phyloP scores from a whole-genome alignment of 1,140 invertebrate species.

The Proales similis region DNA sequence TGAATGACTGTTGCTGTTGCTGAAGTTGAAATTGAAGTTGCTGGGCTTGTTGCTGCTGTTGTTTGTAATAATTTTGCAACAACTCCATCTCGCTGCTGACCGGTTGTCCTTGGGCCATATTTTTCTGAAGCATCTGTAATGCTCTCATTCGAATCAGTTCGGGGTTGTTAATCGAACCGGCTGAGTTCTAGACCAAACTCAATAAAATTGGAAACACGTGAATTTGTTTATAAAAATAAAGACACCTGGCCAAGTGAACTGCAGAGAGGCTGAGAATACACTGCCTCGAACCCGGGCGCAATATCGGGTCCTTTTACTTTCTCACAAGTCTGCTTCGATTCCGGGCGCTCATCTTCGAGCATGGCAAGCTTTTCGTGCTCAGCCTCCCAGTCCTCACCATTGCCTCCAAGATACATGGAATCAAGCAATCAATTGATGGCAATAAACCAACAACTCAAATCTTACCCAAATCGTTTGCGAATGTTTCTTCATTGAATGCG shows the following conservation, averaged over 20 bases:
- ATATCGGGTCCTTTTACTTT: too few relatives aligned
- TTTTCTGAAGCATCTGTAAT: constrained; percentile 12
- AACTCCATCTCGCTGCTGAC: constrained; percentile 28
- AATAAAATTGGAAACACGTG: neutral
- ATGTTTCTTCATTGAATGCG: constrained; percentile 35
- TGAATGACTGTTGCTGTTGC: constrained; percentile 19
- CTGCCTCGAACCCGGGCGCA: too few relatives aligned
- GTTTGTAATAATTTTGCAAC: constrained; percentile 1
- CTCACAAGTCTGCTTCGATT: neutral
- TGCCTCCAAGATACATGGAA: too few relatives aligned
- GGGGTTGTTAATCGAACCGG: neutral
- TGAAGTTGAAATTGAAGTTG: constrained; percentile 25
- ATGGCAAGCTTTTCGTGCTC: constrained; percentile 19
- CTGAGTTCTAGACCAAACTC: neutral
- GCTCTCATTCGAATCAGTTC: constrained; percentile 17
- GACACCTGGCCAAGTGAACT: too few relatives aligned
- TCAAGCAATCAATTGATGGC: too few relatives aligned
- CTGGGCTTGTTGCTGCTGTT: constrained; percentile 3
- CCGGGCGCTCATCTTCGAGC: neutral
- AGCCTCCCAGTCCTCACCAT: constrained; percentile 15
- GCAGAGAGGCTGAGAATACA: too few relatives aligned
- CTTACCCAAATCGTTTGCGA: constrained; percentile 10
- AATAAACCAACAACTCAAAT: neutral
- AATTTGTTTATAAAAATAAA: too few relatives aligned
- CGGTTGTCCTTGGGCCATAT: neutral